phyloP scores from a whole-genome alignment of 2,888 invertebrate genomes.

The Cephus sareptanus region DNA sequence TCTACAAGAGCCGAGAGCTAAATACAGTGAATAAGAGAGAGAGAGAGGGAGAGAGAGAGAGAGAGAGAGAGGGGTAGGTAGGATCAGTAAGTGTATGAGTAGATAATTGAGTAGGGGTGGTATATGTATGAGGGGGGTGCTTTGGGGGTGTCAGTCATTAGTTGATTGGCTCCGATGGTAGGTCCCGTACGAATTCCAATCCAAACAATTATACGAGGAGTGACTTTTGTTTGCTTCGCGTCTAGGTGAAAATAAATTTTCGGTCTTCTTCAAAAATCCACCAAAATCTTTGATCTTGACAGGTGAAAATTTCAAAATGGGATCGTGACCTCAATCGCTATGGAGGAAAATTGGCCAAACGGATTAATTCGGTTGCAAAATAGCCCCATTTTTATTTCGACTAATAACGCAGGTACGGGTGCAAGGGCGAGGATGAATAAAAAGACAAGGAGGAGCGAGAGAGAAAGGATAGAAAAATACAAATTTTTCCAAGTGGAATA shows the following conservation, averaged over 20 bases:
- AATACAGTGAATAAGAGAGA: slow-evolving; percentile 6
- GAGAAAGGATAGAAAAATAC: slow-evolving; percentile 1
- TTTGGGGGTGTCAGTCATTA: slow-evolving; percentile 46
- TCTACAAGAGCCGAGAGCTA: slow-evolving; percentile 14
- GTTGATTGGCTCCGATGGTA: slow-evolving; percentile 42
- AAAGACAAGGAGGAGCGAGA: not conserved
- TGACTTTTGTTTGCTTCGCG: slow-evolving; percentile 24
- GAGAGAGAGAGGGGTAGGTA: not conserved
- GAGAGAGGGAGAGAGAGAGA: not conserved
- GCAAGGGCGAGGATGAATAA: too few relatives aligned
- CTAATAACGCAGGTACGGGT: too few relatives aligned
- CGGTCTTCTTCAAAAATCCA: not conserved
- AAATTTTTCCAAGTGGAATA: slow-evolving; percentile 31
- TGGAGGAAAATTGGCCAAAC: too few relatives aligned
- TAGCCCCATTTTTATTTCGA: too few relatives aligned
- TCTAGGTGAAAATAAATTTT: slow-evolving; percentile 12
- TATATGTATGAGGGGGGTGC: too few relatives aligned
- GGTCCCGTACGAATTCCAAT: slow-evolving; percentile 26
- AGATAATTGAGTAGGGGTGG: not conserved
- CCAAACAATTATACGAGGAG: slow-evolving; percentile 26
- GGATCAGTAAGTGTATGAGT: not conserved
- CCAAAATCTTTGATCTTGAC: not conserved
- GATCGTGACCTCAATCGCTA: too few relatives aligned
- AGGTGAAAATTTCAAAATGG: too few relatives aligned
- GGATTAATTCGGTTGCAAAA: too few relatives aligned